Evolutionary conservation across 2,888 invertebrate species (phyloP), one percentile per base, ranked within the genome.

Genomic region (Yponomeuta evonymella): DNA sequence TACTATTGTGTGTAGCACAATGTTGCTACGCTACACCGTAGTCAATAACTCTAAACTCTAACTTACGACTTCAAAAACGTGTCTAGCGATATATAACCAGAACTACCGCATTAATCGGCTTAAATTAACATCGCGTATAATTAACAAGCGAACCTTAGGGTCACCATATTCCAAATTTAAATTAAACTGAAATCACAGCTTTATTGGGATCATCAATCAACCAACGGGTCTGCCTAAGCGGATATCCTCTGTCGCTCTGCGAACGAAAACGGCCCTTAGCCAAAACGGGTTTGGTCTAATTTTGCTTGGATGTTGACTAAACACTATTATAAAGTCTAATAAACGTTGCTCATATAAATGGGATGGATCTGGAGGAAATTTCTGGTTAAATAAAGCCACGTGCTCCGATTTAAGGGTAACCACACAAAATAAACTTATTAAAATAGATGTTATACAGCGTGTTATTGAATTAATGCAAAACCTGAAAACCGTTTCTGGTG

Each of bases 131-230:
- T 15, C 67, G 15, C 15, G 3, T 15, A 67, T 67, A 3, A 67
- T 43, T 67, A 67, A 67, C 90, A 89, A 81, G 84, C 79, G 82
- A 84, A 83, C 83, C 84, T 82, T 85, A 79, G 84, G 84, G 83
- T 78, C 81, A 83, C 83, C 85, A 89, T 90, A 90, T 90, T 90
- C 88, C 86, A 90, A 91, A 91, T 91, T 91, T 87, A 92, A 92
- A 92, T 92, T 91, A 91, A 91, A 90, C 89, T 87, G 86, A 88
- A 90, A 90, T 90, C 90, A 86, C 89, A 87, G 86, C 90, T 90
- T 90, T 92, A 91, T 92, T 92, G 91, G 88, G 80, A 81, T 88
- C 90, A 92, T 92, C 91, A 92, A 92, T 92, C 91, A 91, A 90
- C 90, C 82, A 83, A 83, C 84, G 87, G 81, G 15, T 83, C 86